Evolutionary conservation across 2,113 vertebrate genomes (phyloP).

Genomic region (Pseudolaguvia tuberculata): DNA sequence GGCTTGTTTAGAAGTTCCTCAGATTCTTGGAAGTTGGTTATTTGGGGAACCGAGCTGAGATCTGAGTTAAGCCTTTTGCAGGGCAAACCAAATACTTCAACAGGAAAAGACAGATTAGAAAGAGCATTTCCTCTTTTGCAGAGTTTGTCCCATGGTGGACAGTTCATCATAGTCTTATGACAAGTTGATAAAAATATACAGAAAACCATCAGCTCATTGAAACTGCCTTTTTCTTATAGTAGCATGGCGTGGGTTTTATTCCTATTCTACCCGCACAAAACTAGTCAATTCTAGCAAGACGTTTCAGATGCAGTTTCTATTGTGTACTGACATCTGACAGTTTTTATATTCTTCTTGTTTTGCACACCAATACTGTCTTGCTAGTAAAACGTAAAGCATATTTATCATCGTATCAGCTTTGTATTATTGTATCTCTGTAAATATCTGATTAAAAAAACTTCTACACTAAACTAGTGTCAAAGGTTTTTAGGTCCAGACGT

Average conservation of each 20-base stretch:
- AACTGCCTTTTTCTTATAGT: background rate
- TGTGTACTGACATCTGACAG: too few species aligned
- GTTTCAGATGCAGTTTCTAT: background rate
- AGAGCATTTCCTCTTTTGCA: slow-evolving; percentile 33
- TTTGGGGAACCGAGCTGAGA: slow-evolving; percentile 8
- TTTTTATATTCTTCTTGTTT: too few species aligned
- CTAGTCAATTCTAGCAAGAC: background rate
- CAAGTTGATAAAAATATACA: background rate
- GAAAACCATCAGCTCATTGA: background rate
- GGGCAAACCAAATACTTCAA: background rate
- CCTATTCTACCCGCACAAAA: background rate
- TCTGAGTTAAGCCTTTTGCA: background rate
- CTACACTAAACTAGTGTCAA: too few species aligned
- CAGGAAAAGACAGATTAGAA: slow-evolving; percentile 27
- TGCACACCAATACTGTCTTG: background rate
- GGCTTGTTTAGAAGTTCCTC: background rate
- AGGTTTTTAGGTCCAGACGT: background rate
- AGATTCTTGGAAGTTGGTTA: background rate
- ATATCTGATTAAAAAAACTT: too few species aligned
- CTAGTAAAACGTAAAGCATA: background rate
- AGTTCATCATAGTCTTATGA: background rate
- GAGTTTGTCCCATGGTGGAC: background rate
- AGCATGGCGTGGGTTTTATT: background rate
- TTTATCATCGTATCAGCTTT: too few species aligned
- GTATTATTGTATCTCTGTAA: background rate